These are phyloP conservation scores for Pseudocheirus occidentalis DNA, from an alignment of 2,797 vertebrate genomes.

Conservation along the genomic window DNA sequence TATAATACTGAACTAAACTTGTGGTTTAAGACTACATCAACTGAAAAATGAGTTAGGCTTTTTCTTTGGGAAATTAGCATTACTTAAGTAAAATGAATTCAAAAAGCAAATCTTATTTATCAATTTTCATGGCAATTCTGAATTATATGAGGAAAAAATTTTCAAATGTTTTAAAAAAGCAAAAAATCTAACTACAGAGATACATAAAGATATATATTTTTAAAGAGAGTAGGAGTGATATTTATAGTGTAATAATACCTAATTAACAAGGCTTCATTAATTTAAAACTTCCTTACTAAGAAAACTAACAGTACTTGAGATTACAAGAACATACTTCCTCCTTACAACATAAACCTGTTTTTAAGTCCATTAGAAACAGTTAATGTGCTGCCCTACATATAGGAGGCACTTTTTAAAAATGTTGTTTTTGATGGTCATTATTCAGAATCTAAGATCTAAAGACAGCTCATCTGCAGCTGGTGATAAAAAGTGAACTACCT, in stretches of 20 bases:
- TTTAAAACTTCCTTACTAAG: not conserved
- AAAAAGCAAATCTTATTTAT: not conserved
- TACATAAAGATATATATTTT: not conserved
- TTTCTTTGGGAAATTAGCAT: constrained; percentile 6
- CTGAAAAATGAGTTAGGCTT: constrained; percentile 73
- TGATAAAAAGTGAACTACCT: not conserved
- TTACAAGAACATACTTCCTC: not conserved
- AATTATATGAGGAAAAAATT: not conserved
- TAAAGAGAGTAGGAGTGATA: not conserved
- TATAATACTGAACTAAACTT: constrained; percentile 76
- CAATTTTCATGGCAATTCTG: constrained; percentile 3
- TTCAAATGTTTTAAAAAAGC: constrained; percentile 24
- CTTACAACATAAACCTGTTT: not conserved
- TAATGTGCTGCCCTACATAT: not conserved
- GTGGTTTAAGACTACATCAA: constrained; percentile 66
- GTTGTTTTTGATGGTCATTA: not conserved
- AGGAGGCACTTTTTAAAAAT: not conserved
- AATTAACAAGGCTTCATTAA: not conserved
- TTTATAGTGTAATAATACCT: not conserved
- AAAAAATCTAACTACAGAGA: not conserved
- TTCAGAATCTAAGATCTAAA: not conserved
- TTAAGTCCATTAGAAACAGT: not conserved
- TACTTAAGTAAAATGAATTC: constrained; percentile 18
- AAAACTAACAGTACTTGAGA: not conserved
- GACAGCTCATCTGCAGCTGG: not conserved